phyloP scores from a whole-genome alignment of 64 coral and sea anemone species.

The Pocillopora damicornis region DNA sequence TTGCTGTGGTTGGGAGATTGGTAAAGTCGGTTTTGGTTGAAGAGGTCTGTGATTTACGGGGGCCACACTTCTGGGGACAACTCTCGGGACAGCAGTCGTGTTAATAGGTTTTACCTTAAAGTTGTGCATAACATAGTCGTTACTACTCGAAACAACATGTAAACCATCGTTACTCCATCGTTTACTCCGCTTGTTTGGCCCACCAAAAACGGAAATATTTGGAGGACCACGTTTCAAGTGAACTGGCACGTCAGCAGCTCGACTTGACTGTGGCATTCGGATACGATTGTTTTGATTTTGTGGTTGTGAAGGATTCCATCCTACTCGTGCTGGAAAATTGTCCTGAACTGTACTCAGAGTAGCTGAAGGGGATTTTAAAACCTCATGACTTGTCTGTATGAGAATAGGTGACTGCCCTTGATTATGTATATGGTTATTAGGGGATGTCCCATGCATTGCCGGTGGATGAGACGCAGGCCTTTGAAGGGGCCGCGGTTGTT shows the following conservation, averaged over 20 bases:
- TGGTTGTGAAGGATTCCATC: neutral
- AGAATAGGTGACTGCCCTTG: neutral
- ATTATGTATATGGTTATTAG: neutral
- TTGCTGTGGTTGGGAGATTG: neutral
- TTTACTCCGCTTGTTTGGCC: neutral
- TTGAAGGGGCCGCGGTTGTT: neutral
- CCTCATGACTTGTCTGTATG: neutral
- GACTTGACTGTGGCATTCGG: neutral
- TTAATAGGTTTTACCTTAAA: constrained; percentile 5
- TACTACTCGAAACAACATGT: constrained; percentile 14
- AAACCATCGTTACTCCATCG: neutral
- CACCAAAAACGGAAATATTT: neutral
- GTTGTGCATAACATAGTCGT: constrained; percentile 15
- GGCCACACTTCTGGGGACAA: no score
- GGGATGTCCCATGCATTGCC: neutral
- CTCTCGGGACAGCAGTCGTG: no score
- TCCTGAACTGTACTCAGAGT: neutral
- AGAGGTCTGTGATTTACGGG: no score
- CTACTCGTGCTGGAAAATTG: neutral
- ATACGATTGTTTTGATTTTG: neutral
- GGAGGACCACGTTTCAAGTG: constrained; percentile 3
- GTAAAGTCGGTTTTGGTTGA: neutral
- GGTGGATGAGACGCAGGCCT: neutral
- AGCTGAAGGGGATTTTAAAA: neutral
- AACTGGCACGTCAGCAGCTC: neutral